Conservation (phyloP, 2,888 invertebrate genomes). For the Omphaloscelis lunosa region DNA sequence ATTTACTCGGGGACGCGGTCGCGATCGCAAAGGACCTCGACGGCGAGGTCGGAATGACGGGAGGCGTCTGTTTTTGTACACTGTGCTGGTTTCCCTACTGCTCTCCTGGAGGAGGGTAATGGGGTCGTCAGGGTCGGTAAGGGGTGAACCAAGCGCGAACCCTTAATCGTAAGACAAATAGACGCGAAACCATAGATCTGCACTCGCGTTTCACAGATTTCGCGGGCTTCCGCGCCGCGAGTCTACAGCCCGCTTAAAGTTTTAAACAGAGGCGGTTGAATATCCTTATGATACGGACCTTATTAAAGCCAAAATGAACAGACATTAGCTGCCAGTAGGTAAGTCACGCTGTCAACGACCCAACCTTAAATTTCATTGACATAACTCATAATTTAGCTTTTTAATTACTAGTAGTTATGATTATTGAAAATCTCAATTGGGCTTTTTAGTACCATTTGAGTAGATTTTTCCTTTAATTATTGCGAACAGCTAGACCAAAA, state of each 20-base stretch:
- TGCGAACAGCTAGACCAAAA: background rate
- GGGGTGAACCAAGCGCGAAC: background rate
- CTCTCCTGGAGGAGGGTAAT: too few relatives aligned
- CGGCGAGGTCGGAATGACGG: too few relatives aligned
- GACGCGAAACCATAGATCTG: background rate
- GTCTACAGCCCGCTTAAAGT: background rate
- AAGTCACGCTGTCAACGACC: background rate
- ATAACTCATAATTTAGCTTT: background rate
- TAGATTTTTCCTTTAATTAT: background rate
- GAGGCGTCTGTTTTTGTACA: too few relatives aligned
- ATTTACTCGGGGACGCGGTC: too few relatives aligned
- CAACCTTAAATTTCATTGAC: slow-evolving; percentile 12
- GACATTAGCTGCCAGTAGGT: background rate
- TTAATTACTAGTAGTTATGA: background rate
- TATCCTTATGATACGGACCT: slow-evolving; percentile 5
- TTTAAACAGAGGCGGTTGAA: background rate
- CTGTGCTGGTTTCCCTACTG: too few relatives aligned
- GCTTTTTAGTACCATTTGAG: background rate
- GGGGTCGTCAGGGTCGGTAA: too few relatives aligned
- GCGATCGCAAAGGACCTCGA: too few relatives aligned
- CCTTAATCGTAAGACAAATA: background rate
- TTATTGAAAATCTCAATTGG: background rate
- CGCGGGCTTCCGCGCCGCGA: too few relatives aligned
- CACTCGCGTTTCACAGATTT: background rate
- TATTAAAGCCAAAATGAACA: background rate